A percentile compares a stretch with the other conserved stretches of the same genome.
phyloP scores from a whole-genome alignment of 2,888 invertebrate genomes.

The Lysandra bellargus region DNA sequence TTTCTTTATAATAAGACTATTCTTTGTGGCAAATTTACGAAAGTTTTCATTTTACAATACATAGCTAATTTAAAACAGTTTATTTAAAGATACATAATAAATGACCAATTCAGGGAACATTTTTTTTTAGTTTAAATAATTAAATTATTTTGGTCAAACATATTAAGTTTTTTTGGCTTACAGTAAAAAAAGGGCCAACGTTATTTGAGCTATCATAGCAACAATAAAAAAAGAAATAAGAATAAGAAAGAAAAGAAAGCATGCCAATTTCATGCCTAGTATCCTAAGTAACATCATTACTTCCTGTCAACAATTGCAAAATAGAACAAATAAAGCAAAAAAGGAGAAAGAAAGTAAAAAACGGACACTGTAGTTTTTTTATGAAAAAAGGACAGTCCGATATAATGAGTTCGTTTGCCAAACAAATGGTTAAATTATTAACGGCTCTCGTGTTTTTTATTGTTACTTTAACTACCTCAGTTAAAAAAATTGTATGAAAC shows the following conservation, averaged over 20 bases:
- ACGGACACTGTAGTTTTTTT: neutral
- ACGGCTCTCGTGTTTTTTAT: neutral
- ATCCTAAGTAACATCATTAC: neutral
- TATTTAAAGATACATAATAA: neutral
- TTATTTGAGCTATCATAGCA: neutral
- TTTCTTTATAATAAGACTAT: neutral
- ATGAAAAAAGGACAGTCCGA: neutral
- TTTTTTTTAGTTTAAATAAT: no score
- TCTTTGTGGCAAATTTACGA: neutral
- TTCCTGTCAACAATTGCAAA: neutral
- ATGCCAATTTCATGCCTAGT: neutral
- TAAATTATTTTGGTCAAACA: no score
- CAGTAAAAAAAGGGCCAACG: neutral
- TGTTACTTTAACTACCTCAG: neutral
- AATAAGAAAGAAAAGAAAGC: neutral
- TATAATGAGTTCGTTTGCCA: neutral
- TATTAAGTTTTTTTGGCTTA: neutral
- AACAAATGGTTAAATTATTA: constrained; percentile 25
- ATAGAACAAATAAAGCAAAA: neutral
- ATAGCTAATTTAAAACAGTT: neutral
- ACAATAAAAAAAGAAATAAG: neutral
- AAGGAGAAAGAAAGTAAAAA: neutral
- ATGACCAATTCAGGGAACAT: no score
- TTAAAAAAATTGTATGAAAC: constrained; percentile 17
- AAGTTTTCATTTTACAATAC: neutral